Conservation (phyloP, 2,797 vertebrate species). For the Vireo griseus region DNA sequence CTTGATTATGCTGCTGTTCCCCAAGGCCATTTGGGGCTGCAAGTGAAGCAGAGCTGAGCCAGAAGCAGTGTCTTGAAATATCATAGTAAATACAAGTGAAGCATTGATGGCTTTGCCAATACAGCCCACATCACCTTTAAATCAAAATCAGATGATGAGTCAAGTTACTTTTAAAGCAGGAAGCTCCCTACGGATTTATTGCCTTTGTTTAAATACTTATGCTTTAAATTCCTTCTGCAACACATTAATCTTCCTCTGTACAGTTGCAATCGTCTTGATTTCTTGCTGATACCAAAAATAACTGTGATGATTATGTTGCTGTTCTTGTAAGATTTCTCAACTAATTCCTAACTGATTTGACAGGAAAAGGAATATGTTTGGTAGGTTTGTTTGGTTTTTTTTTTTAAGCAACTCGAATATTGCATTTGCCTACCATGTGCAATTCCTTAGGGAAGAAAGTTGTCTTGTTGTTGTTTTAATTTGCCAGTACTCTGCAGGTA, state of each 20-base stretch:
- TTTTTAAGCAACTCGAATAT: fast-evolving
- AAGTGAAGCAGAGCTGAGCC: neutral
- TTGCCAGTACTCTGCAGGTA: neutral
- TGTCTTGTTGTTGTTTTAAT: neutral
- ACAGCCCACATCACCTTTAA: neutral
- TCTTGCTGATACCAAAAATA: neutral
- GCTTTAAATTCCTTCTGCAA: neutral
- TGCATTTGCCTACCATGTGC: neutral
- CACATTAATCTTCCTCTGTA: neutral
- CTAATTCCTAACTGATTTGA: neutral
- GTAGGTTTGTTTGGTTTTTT: neutral
- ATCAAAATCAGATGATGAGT: neutral
- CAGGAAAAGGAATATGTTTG: neutral
- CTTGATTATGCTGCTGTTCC: neutral
- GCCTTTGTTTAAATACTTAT: neutral
- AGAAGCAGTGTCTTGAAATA: neutral
- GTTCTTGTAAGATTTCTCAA: neutral
- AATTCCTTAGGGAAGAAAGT: neutral
- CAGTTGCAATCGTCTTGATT: neutral
- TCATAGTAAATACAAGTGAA: neutral
- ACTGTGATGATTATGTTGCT: neutral
- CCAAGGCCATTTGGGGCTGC: neutral
- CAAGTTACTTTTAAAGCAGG: neutral
- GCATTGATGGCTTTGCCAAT: neutral
- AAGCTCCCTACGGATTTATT: neutral